Evolutionary conservation across 2,797 vertebrate genomes (phyloP).

Genomic region (Pangasius larnaudii): DNA sequence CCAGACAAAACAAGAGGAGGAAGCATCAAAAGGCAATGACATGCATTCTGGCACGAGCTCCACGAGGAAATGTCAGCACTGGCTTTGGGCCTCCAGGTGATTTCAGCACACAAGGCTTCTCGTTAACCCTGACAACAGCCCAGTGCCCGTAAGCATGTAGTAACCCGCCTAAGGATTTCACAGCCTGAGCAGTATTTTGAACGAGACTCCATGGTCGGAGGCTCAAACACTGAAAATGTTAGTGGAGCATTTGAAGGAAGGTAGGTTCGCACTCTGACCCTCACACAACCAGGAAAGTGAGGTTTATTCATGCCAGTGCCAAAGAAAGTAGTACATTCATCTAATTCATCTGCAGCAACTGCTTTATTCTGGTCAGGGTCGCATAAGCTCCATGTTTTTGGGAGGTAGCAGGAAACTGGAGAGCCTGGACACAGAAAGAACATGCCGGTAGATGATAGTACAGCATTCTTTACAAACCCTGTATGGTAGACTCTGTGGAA

Average conservation of each 20-base stretch:
- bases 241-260: conserved; percentile 31
- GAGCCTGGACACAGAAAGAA: neutral
- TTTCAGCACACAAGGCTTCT: conserved; percentile 59
- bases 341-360: neutral
- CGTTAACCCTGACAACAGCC: conserved; percentile 66
- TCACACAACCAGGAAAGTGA: neutral
- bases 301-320: neutral
- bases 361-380: neutral
- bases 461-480: neutral
- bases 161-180: conserved; percentile 51
- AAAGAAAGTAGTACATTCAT: neutral
- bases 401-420: neutral
- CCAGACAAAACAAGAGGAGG: conserved; percentile 66
- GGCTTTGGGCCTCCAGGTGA: conserved; percentile 50
- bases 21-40: conserved; percentile 68
- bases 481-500: neutral
- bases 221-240: conserved; percentile 39
- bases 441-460: neutral
- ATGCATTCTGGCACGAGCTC: conserved; percentile 66
- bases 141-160: conserved; percentile 58
- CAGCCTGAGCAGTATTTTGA: conserved; percentile 35
- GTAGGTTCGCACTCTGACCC: conserved; percentile 10
- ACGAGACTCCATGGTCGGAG: conserved; percentile 42
- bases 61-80: conserved; percentile 70
- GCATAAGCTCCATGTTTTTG: neutral